phyloP scores from a whole-genome alignment of 2,888 invertebrate genomes.

The Diaprepes abbreviatus region DNA sequence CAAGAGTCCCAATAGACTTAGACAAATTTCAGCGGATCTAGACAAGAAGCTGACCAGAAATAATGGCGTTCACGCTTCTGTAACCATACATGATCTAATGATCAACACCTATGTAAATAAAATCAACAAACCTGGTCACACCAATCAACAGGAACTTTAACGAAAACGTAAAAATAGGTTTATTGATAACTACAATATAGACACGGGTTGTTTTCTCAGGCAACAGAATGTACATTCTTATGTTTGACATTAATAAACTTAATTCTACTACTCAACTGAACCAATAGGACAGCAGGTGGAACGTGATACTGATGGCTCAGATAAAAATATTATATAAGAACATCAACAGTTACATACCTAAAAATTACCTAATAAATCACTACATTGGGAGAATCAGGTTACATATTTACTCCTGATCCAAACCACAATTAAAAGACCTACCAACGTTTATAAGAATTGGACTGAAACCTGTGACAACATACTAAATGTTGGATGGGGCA shows the following conservation, averaged over 20 bases:
- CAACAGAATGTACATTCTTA: conserved; percentile 28
- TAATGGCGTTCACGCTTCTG: background rate
- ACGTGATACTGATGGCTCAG: background rate
- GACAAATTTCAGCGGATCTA: background rate
- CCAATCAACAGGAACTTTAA: conserved; percentile 37
- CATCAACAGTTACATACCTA: background rate
- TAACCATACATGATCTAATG: conserved; percentile 39
- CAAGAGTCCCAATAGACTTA: background rate
- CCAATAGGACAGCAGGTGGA: background rate
- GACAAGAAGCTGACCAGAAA: background rate
- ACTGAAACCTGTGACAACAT: background rate
- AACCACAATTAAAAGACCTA: too few relatives aligned
- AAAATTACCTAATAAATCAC: background rate
- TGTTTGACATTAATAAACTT: background rate
- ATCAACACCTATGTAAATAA: conserved; percentile 33
- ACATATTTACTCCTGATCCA: too few relatives aligned
- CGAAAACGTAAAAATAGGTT: too few relatives aligned
- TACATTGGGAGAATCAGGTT: too few relatives aligned
- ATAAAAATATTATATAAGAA: background rate
- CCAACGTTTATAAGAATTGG: background rate
- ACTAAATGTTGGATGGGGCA: background rate
- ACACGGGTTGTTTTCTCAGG: conserved; percentile 29
- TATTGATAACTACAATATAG: conserved; percentile 28
- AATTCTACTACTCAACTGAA: background rate
- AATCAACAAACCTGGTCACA: conserved; percentile 34